A percentile compares a stretch with the other conserved stretches of the same genome.
Conservation (phyloP, 2,888 invertebrate genomes). For the Maniola hyperantus region DNA sequence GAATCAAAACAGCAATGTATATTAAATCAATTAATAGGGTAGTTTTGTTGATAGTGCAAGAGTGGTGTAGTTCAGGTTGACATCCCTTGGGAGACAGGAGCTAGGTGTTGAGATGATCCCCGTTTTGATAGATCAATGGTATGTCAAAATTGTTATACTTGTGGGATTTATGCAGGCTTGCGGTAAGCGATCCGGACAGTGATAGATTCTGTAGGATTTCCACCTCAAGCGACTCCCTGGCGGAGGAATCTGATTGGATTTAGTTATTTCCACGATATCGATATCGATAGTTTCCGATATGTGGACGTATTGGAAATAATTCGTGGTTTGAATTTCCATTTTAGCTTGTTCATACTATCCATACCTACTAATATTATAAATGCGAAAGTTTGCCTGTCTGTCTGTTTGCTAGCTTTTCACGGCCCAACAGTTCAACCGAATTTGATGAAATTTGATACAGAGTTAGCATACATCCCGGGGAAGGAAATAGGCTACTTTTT, state of each 20-base stretch:
- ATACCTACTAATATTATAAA: no score
- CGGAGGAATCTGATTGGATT: conserved; percentile 36
- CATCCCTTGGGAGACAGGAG: conserved; percentile 58
- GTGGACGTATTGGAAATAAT: conserved; percentile 4
- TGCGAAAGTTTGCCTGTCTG: no score
- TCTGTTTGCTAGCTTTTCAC: no score
- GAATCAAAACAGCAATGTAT: conserved; percentile 38
- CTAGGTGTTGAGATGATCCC: conserved; percentile 74
- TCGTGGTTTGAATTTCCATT: background rate
- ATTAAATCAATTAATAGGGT: background rate
- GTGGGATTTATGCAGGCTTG: conserved; percentile 70
- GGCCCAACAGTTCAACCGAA: no score
- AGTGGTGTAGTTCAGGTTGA: conserved; percentile 49
- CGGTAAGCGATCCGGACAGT: conserved; percentile 65
- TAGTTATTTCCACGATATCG: conserved; percentile 17
- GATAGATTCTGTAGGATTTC: conserved; percentile 65
- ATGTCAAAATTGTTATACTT: conserved; percentile 78
- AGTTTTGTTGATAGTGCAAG: conserved; percentile 8
- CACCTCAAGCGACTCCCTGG: conserved; percentile 40
- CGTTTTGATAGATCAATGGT: conserved; percentile 76
- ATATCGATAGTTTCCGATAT: background rate
- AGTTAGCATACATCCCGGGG: no score
- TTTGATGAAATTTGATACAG: no score
- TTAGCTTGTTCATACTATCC: no score
- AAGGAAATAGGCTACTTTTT: no score